phyloP scores from a whole-genome alignment of 2,113 vertebrate species.

The Prochilodus magdalenae region DNA sequence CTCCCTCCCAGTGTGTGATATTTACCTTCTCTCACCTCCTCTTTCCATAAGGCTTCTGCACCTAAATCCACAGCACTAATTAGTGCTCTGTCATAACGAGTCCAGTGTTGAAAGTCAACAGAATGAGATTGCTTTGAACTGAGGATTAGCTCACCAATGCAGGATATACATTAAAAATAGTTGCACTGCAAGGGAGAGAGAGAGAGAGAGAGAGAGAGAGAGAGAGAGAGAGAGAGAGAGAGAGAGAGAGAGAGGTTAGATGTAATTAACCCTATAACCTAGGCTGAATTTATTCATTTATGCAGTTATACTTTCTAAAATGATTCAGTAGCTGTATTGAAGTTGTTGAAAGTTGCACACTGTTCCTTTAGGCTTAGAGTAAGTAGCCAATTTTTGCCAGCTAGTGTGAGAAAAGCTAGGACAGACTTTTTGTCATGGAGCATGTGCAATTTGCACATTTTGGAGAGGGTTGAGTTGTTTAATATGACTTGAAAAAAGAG shows the following conservation, averaged over 20 bases:
- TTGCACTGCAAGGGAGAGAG: neutral
- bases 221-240: neutral
- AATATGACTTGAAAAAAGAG: no score
- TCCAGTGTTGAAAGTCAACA: slow-evolving; percentile 42
- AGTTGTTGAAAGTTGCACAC: no score
- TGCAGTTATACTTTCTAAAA: no score
- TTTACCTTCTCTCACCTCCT: slow-evolving; percentile 65
- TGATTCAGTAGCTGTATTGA: no score
- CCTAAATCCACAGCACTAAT: slow-evolving; percentile 49
- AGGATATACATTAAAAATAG: slow-evolving; percentile 20
- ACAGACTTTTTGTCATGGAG: no score
- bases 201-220: neutral
- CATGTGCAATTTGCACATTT: no score
- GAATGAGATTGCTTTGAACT: slow-evolving; percentile 39
- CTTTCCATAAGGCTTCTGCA: slow-evolving; percentile 22
- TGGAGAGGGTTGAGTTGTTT: no score
- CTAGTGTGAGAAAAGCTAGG: no score
- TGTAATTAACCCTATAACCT: slow-evolving; percentile 24
- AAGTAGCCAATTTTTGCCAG: no score
- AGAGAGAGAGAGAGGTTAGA: neutral
- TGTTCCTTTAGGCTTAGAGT: no score
- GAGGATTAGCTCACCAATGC: slow-evolving; percentile 17
- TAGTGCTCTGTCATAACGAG: slow-evolving; percentile 46
- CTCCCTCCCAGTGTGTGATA: slow-evolving; percentile 65
- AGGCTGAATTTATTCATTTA: no score